These are phyloP conservation scores for Campoplex capitator DNA, from an alignment of 2,888 invertebrate genomes.

Conservation along the genomic window DNA sequence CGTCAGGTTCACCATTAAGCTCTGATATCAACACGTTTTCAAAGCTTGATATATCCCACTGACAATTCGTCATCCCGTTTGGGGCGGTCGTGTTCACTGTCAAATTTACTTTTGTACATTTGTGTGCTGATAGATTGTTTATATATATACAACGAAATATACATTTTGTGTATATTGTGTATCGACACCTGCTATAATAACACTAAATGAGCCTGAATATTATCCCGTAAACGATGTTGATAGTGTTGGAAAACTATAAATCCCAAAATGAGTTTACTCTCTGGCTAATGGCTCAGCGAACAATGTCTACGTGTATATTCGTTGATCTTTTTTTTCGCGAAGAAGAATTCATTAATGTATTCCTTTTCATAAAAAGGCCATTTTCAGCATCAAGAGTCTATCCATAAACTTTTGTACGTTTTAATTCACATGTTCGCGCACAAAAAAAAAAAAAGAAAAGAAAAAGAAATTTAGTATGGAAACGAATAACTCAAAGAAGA, in stretches of 20 bases:
- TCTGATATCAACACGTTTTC: conserved; percentile 31
- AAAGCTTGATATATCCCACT: conserved; percentile 47
- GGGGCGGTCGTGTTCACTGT: conserved; percentile 46
- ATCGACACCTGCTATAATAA: conserved; percentile 29
- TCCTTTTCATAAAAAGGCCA: background rate
- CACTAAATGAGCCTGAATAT: conserved; percentile 30
- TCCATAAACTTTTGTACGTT: background rate
- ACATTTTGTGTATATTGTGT: background rate
- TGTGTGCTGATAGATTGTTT: background rate
- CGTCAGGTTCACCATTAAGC: conserved; percentile 70
- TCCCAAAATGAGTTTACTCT: background rate
- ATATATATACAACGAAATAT: background rate
- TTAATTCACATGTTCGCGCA: background rate
- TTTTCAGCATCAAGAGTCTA: background rate
- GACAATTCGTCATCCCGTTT: conserved; percentile 60
- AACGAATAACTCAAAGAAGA: background rate
- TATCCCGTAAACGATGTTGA: conserved; percentile 10
- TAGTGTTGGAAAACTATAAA: conserved; percentile 39
- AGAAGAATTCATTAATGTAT: conserved; percentile 3
- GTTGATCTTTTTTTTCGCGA: background rate
- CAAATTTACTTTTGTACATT: conserved; percentile 57
- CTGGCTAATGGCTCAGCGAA: background rate
- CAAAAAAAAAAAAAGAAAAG: background rate
- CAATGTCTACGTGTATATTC: background rate
- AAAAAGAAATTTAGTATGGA: background rate